Base-by-base conservation (phyloP, 2,888 invertebrate species). In the Dioctria linearis region DNA sequence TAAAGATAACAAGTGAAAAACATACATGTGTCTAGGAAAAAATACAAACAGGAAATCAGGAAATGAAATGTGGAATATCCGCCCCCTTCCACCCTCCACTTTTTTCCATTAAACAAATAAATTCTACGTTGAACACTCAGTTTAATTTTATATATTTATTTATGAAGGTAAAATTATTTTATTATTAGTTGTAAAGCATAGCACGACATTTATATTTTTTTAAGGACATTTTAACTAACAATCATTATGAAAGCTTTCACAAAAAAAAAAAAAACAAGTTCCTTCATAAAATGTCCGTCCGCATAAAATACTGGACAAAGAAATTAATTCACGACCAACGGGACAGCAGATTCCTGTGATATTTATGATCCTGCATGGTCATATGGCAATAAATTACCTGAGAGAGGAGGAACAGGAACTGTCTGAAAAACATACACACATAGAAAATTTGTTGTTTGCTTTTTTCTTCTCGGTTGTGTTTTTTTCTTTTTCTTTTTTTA, bases 381-480 rank as follows among this genome's bases (percentile, higher is more conserved):
- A 79, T 61, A 57, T 40, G 67, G 59, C 57, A 54, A 79, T 79
- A 79, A 79, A 79, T 79, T 79, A 79, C 79, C 79, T 79, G 67
- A 42, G 46, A 25, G 25, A 59, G 49, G 79, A 43, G 43, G 42
- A 59, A 51, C 67, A 51, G 54, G 65, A 11, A 54, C 73, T 57
- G 51, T 42, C 43, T 57, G 39, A 9, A 40, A 46, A 67, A 46
- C 11, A 54, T 11, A 54, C 4, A 5, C 5, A 54, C 6, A 54
- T 11, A 4, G 9, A 46, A 6, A 6, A 9, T 46, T 46, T 46
- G 49, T 46, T 46, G 49, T 46, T 46, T 5, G 49, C 9, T 5
- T 5, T 46, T 5, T 46, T 46, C 6, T 46, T 46, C 6, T 54
- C 25, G 25, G n/a, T n/a, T n/a, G n/a, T n/a, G n/a, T n/a, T n/a